Evolutionary conservation across 1,140 invertebrate species (phyloP), one percentile per base, ranked within the genome.

Genomic region (Choristoneura fumiferana): DNA sequence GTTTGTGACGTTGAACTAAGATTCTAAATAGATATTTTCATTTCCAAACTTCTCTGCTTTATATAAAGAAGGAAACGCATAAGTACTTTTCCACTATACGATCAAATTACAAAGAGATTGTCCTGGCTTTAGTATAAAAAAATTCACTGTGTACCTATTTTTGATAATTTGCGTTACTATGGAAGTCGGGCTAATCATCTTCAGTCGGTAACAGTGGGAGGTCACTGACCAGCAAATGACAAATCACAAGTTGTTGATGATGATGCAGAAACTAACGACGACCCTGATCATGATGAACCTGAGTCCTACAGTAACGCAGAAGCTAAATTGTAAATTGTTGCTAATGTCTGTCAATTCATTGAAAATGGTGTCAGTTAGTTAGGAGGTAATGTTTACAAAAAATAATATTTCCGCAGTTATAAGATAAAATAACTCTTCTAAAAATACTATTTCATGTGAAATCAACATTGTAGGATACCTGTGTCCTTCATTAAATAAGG

Each of bases 331-430:
- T 40, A 17, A 49, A 60, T 57, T 54, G 58, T 49, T 36, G 58
- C 61, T 60, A 56, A 62, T 57, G 17, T 60, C 80, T 82, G 85
- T 88, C 85, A 88, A 88, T 88, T 88, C 74, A 72, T 73, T 79
- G 81, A 76, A 86, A 84, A 81, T 80, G 65, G 69, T 78, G 82
- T 88, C 83, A 86, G 70, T 86, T 86, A 82, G 63, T 68, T 73
- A 74, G 63, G 67, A 73, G 65, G 73, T 81, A 77, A 76, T 73
- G 62, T 78, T 74, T 71, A 73, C 53, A 61, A 68, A 67, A 68
- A 58, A 62, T 8, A 73, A 74, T 73, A 60, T 75, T 76, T 67
- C 76, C 79, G 78, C 77, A 68, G 60, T 77, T 71, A 77, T 74
- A 84, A 82, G 70, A 78, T 81, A 81, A 63, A 67, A n/a, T 69